Evolutionary conservation across 2,113 vertebrate genomes (phyloP).

Genomic region (Typhlomys cinereus): DNA sequence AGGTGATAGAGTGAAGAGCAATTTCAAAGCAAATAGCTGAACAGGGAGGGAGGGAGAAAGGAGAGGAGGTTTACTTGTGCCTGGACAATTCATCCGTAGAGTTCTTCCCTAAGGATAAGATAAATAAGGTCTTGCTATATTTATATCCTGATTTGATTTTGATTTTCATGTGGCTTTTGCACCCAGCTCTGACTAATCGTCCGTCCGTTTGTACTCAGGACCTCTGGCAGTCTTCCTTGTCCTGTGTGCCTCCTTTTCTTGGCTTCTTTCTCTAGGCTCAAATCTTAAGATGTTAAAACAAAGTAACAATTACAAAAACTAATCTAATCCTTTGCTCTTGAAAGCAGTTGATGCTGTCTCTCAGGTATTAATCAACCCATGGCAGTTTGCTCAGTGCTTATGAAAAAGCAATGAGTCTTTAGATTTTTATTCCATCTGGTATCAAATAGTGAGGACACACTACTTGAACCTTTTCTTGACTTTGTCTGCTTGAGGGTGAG

Average conservation of each 20-base stretch:
- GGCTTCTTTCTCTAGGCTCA: background rate
- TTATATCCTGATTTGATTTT: constrained; percentile 20
- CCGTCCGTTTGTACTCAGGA: background rate
- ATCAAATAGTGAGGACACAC: too few species aligned
- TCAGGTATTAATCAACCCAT: background rate
- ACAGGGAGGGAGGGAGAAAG: background rate
- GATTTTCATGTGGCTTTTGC: background rate
- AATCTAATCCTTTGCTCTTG: background rate
- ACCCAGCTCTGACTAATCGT: background rate
- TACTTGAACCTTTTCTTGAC: constrained; percentile 10
- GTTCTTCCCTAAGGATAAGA: background rate
- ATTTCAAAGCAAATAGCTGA: constrained; percentile 30
- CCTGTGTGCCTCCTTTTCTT: background rate
- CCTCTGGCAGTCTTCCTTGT: background rate
- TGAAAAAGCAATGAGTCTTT: background rate
- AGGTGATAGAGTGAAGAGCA: background rate
- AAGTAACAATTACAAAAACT: background rate
- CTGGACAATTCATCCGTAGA: constrained; percentile 26
- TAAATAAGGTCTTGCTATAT: background rate
- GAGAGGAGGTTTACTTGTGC: background rate
- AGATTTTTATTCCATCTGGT: background rate
- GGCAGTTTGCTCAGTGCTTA: background rate
- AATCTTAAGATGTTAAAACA: constrained; percentile 30
- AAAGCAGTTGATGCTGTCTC: background rate
- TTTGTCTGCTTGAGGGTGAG: background rate